Evolutionary conservation across 30 jellyfish, hydroid and myxozoan species (phyloP), one percentile per base, ranked within the genome.

Genomic region (Catostylus mosaicus): DNA sequence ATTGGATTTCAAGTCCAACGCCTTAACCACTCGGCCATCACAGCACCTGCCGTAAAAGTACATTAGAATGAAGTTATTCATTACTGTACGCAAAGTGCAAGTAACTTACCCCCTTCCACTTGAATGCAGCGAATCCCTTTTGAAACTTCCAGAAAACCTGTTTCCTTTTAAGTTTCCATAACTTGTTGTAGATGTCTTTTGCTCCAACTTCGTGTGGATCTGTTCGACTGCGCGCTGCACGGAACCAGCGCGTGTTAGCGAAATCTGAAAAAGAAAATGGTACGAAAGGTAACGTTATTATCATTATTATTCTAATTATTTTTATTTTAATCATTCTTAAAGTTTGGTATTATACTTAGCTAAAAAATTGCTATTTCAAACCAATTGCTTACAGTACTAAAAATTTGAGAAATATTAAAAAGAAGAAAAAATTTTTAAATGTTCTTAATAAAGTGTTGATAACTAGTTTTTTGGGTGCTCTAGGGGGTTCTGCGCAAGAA

Each of bases 191-290:
- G 91, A 36, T 1, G 73, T 69, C 35, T 78, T 95, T 23, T 68
- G 72, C 33, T 84, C 93, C 50, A 51, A 22, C 22, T 78, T 77
- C 23, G 77, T 70, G 66, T 92, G 88, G 37, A 66, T 51, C 67
- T 92, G 88, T 48, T 77, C 90, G n/a, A 92, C 88, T 1, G 95
- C 91, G 24, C 75, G 70, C 43, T 73, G 90, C 30, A 92, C 98
- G 61, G 97, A 86, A 3, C 96, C 96, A 75, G 95, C 96, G 23
- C 98, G 90, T 18, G 80, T 82, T 63, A 82, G 22, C 0, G 95
- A 81, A 38, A 89, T 77, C 98, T 86, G 57, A 29, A 60, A 36
- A 78, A n/a, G n/a, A n/a, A n/a, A n/a, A n/a, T 20, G 48, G 18
- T 33, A 61, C 35, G n/a, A n/a, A n/a, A n/a, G n/a, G n/a, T n/a